These are phyloP conservation scores for Laterallus jamaicensis DNA, from an alignment of 2,113 vertebrate genomes.

Conservation along the genomic window DNA sequence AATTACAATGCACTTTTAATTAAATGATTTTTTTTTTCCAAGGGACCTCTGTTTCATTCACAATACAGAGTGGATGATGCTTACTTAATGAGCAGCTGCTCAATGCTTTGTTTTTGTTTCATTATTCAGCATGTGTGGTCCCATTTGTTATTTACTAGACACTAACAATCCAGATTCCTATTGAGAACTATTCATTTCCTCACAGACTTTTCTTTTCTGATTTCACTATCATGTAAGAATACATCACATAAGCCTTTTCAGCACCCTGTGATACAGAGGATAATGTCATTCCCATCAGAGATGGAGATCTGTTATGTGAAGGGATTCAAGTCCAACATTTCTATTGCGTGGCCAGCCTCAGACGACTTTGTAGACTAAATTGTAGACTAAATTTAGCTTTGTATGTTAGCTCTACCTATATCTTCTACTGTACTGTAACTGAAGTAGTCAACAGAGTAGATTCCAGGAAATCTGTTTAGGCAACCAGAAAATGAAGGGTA, in stretches of 20 bases:
- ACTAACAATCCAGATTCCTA: not conserved
- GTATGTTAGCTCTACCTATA: too few species aligned
- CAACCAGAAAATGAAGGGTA: not conserved
- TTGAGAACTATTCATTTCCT: constrained; percentile 28
- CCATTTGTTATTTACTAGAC: constrained; percentile 40
- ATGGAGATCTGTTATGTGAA: not conserved
- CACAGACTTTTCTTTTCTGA: constrained; percentile 15
- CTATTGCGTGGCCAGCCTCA: not conserved
- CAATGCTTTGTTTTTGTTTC: constrained; percentile 25
- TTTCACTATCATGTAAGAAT: not conserved
- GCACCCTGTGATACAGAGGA: not conserved
- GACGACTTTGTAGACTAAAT: not conserved
- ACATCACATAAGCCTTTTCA: not conserved
- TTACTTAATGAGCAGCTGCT: constrained; percentile 61
- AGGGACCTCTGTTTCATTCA: not conserved
- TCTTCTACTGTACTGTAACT: not conserved
- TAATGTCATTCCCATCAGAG: not conserved
- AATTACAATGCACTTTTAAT: not conserved
- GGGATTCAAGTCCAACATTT: not conserved
- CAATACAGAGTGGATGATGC: not conserved
- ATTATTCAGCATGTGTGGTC: constrained; percentile 54
- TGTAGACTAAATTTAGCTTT: not conserved
- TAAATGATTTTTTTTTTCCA: not conserved
- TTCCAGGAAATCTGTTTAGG: not conserved
- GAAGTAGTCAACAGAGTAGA: not conserved